Percentiles rank a stretch among this genome's conserved stretches.
Evolutionary conservation across 2,888 invertebrate genomes (phyloP).

Genomic region (Thymelicus lineola): DNA sequence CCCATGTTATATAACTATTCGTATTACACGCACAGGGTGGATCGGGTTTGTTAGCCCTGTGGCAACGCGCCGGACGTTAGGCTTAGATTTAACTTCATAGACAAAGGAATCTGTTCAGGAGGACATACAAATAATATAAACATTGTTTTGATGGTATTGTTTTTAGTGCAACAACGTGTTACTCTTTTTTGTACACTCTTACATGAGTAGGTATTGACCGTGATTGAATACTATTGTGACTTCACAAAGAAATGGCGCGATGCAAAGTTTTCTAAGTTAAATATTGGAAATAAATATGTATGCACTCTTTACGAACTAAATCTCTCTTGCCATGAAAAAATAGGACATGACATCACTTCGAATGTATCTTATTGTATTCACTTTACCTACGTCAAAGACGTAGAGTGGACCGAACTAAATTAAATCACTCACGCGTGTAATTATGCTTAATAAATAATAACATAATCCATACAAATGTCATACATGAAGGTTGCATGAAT

Average conservation of each 20-base stretch:
- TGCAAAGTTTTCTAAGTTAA: too few species aligned
- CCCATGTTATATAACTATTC: constrained; percentile 39
- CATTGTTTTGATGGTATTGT: too few species aligned
- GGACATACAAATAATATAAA: not conserved
- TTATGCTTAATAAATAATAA: constrained; percentile 54
- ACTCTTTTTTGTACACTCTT: too few species aligned
- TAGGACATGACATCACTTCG: constrained; percentile 11
- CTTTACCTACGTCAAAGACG: not conserved
- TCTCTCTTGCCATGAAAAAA: too few species aligned
- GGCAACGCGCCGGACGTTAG: constrained; percentile 1
- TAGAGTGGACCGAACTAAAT: constrained; percentile 28
- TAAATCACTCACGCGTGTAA: constrained; percentile 42
- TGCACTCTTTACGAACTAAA: too few species aligned
- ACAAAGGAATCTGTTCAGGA: not conserved
- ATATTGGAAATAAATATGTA: too few species aligned
- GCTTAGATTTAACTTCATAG: not conserved
- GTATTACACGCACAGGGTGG: constrained; percentile 36
- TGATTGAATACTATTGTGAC: too few species aligned
- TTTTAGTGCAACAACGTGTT: too few species aligned
- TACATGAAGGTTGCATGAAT: constrained; percentile 43
- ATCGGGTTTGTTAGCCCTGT: constrained; percentile 33
- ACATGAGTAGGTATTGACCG: too few species aligned
- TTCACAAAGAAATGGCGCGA: too few species aligned
- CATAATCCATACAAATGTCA: constrained; percentile 50
- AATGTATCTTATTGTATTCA: constrained; percentile 17